These are phyloP conservation scores for Ditula angustiorana DNA, from an alignment of 2,888 invertebrate species.

Conservation along the genomic window DNA sequence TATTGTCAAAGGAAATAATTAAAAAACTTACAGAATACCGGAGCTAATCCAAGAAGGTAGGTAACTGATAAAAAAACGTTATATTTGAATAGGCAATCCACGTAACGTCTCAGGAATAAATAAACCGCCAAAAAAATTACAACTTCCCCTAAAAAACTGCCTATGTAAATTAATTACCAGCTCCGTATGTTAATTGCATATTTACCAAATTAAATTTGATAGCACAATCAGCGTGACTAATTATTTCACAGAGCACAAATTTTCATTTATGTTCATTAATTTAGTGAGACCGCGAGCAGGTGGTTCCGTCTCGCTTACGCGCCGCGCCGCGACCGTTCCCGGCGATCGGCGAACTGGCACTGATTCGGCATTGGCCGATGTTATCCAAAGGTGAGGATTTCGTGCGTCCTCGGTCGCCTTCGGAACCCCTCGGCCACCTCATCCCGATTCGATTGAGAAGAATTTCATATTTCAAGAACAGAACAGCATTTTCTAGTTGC, in stretches of 20 bases:
- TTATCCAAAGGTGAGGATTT: conserved; percentile 81
- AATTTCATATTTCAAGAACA: conserved; percentile 71
- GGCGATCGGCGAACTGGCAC: conserved; percentile 68
- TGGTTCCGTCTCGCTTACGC: conserved; percentile 37
- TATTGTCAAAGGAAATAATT: neutral
- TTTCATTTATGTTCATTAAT: conserved; percentile 62
- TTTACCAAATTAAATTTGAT: conserved; percentile 23
- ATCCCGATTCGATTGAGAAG: conserved; percentile 79
- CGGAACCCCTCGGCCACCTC: conserved; percentile 69
- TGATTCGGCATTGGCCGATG: conserved; percentile 80
- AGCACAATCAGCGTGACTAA: conserved; percentile 40
- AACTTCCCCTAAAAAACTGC: neutral
- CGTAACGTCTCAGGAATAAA: neutral
- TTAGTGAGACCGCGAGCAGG: conserved; percentile 55
- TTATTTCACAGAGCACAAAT: conserved; percentile 66
- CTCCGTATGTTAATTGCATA: neutral
- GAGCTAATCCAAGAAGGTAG: conserved; percentile 1
- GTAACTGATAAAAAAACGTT: neutral
- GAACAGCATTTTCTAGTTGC: conserved; percentile 40
- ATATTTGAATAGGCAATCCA: neutral
- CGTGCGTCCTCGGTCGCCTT: conserved; percentile 68
- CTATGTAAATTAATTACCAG: conserved; percentile 4
- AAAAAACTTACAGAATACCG: neutral
- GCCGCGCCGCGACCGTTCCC: conserved; percentile 58
- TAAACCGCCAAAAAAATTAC: neutral